These are phyloP conservation scores for Pristionchus fissidentatus DNA, from an alignment of 2,888 invertebrate species.

Conservation along the genomic window DNA sequence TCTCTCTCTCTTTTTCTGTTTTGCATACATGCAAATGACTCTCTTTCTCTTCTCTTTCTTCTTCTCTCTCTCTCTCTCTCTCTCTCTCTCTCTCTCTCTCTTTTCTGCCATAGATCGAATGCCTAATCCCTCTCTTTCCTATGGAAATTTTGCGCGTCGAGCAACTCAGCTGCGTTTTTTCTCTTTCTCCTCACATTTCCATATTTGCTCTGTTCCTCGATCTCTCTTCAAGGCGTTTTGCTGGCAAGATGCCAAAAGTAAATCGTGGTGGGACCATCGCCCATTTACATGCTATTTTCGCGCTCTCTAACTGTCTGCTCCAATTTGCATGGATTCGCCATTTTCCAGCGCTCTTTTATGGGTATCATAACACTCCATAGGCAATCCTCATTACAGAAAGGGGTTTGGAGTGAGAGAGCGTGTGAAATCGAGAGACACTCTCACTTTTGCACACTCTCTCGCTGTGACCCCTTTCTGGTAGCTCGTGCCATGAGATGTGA, in stretches of 20 bases:
- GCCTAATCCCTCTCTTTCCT: slow-evolving; percentile 34
- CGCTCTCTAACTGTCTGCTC: not conserved
- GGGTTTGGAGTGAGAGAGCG: not conserved
- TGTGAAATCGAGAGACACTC: not conserved
- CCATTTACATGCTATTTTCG: not conserved
- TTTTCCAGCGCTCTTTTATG: too few relatives aligned
- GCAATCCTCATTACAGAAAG: too few relatives aligned
- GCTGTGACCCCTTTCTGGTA: too few relatives aligned
- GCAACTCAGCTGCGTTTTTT: slow-evolving; percentile 19
- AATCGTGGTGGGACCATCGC: too few relatives aligned
- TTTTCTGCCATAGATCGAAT: slow-evolving; percentile 27
- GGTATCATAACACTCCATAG: too few relatives aligned
- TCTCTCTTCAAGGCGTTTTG: too few relatives aligned
- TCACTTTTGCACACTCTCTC: too few relatives aligned
- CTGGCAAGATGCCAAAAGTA: too few relatives aligned
- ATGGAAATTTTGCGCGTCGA: slow-evolving; percentile 7
- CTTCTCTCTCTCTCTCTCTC: slow-evolving; percentile 2
- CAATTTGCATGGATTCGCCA: too few relatives aligned
- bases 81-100: not conserved
- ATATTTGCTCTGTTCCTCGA: not conserved
- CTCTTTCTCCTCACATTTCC: not conserved
- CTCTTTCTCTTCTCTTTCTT: slow-evolving; percentile 26
- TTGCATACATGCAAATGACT: slow-evolving; percentile 43
- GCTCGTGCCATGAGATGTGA: too few relatives aligned
- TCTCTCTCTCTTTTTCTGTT: slow-evolving; percentile 27